These are phyloP conservation scores for Phengaris arion DNA, from an alignment of 2,888 invertebrate genomes.

Conservation along the genomic window DNA sequence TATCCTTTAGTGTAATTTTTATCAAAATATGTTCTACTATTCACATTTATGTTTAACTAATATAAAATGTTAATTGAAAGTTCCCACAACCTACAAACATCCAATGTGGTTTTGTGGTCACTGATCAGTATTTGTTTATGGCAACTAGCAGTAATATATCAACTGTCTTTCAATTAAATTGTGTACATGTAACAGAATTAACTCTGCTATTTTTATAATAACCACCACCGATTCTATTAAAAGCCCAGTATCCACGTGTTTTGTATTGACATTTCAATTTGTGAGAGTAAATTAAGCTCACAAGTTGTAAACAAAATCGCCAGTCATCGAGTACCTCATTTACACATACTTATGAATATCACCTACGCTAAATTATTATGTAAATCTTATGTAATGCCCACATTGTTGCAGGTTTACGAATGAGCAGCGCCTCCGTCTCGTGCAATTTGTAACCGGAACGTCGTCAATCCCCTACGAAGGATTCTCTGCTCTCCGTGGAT, in stretches of 20 bases:
- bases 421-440: constrained; percentile 93
- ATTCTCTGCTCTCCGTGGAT: constrained; percentile 95
- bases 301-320: constrained; percentile 7
- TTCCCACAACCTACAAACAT: not conserved
- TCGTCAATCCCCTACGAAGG: constrained; percentile 99
- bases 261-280: not conserved
- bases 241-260: not conserved
- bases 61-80: not conserved
- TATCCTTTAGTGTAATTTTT: not conserved
- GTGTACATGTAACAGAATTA: not conserved
- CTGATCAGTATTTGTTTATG: not conserved
- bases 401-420: constrained; percentile 87
- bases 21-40: not conserved
- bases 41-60: not conserved
- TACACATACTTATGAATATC: constrained; percentile 14
- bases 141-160: not conserved
- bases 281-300: not conserved
- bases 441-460: constrained; percentile 98
- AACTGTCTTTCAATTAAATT: not conserved
- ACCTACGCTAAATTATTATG: constrained; percentile 1
- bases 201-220: not conserved
- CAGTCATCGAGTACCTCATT: not conserved
- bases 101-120: not conserved
- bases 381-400: not conserved
- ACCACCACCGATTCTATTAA: not conserved